A percentile compares a stretch with the other conserved stretches of the same genome.
These are phyloP conservation scores for Microchirus variegatus DNA, from an alignment of 2,797 vertebrate species.

Conservation along the genomic window DNA sequence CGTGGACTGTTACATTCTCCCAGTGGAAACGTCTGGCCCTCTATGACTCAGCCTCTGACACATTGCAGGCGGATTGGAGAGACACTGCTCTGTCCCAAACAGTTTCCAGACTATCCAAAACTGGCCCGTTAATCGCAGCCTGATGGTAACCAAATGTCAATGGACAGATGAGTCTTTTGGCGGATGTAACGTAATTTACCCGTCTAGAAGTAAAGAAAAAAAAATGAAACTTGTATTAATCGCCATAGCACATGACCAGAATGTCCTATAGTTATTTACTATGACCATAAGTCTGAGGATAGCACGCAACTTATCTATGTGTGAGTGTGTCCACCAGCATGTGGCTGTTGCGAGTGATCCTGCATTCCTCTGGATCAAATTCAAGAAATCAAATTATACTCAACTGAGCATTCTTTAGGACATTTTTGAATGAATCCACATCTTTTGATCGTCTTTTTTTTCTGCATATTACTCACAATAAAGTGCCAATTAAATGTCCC, in stretches of 20 bases:
- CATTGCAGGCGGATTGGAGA: conserved; percentile 59
- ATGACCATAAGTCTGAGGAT: conserved; percentile 42
- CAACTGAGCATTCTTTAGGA: neutral
- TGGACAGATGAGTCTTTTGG: conserved; percentile 53
- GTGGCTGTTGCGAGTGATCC: conserved; percentile 22
- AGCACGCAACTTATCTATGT: conserved; percentile 27
- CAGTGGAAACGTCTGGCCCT: conserved; percentile 77
- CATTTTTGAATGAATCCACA: conserved; percentile 6
- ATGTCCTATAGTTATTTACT: conserved; percentile 33
- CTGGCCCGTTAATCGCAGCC: conserved; percentile 64
- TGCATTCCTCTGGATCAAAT: conserved; percentile 14
- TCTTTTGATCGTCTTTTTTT: conserved; percentile 8
- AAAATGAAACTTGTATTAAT: no score
- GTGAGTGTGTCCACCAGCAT: conserved; percentile 1
- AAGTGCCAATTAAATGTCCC: conserved; percentile 33
- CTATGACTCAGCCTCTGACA: conserved; percentile 75
- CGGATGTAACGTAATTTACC: conserved; percentile 36
- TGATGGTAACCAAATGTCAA: conserved; percentile 78
- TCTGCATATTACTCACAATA: conserved; percentile 30
- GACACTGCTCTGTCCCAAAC: conserved; percentile 66
- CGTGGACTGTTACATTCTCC: conserved; percentile 70
- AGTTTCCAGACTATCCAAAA: conserved; percentile 80
- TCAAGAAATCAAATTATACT: conserved; percentile 21
- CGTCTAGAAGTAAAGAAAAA: conserved; percentile 47
- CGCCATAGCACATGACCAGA: conserved; percentile 50